Conservation (phyloP, 1,140 invertebrate species). For the Pemphigus obesinymphae region DNA sequence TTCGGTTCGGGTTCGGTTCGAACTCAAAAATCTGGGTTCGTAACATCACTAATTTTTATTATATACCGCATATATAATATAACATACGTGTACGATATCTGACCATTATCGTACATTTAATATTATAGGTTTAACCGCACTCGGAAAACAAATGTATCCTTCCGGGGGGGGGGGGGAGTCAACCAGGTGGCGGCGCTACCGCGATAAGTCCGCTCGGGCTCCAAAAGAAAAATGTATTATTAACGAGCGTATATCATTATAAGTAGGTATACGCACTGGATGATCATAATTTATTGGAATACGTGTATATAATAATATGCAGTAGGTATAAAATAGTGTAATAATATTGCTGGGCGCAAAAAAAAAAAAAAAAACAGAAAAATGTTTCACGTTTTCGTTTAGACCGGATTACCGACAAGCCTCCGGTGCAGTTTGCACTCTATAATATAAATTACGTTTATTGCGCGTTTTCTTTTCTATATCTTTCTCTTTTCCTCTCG, state of each 20-base stretch:
- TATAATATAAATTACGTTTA: neutral
- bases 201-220: neutral
- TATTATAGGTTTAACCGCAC: neutral
- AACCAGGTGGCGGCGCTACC: neutral
- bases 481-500: neutral
- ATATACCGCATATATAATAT: too few relatives aligned
- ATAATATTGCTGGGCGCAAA: neutral
- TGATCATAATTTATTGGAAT: too few relatives aligned
- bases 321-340: neutral
- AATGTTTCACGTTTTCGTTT: neutral
- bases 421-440: neutral
- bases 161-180: too few relatives aligned
- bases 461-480: neutral
- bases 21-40: too few relatives aligned
- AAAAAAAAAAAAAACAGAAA: too few relatives aligned
- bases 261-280: neutral
- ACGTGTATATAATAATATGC: neutral
- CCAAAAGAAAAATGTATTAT: constrained; percentile 5
- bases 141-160: neutral
- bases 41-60: too few relatives aligned
- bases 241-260: neutral
- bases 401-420: neutral
- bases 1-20: too few relatives aligned
- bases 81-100: too few relatives aligned
- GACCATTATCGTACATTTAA: neutral